Evolutionary conservation across 2,797 vertebrate genomes (phyloP).

Genomic region (Chaunax sp.): DNA sequence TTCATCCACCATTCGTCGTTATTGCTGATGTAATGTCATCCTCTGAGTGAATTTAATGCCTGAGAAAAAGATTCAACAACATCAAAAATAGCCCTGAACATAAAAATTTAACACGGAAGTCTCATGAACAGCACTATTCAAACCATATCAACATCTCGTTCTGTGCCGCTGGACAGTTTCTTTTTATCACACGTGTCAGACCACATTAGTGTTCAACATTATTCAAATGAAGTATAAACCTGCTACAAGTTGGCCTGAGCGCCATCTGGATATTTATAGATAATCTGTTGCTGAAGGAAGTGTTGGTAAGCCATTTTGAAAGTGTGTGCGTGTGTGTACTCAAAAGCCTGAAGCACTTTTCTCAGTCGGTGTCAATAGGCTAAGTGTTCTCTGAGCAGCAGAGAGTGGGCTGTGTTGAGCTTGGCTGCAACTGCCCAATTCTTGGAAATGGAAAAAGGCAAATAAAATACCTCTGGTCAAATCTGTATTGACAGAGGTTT

Average conservation of each 20-base stretch:
- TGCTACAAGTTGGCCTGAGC: conserved; percentile 30
- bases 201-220: conserved; percentile 12
- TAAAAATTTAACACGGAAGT: background rate
- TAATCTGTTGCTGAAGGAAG: conserved; percentile 56
- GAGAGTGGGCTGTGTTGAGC: conserved; percentile 60
- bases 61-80: conserved; percentile 17
- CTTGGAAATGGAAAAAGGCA: conserved; percentile 49
- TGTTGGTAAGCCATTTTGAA: conserved; percentile 54
- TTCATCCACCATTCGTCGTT: background rate
- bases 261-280: conserved; percentile 52
- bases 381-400: conserved; percentile 69
- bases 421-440: conserved; percentile 56
- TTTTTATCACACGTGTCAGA: conserved; percentile 21
- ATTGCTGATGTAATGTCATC: background rate
- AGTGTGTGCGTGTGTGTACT: conserved; percentile 38
- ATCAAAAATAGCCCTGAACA: background rate
- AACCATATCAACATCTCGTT: conserved; percentile 15
- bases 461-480: conserved; percentile 39
- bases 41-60: background rate
- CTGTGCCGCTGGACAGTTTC: conserved; percentile 13
- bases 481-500: conserved; percentile 39
- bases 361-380: conserved; percentile 70
- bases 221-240: conserved; percentile 25
- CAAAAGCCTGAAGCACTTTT: conserved; percentile 62
- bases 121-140: conserved; percentile 16